phyloP scores from a whole-genome alignment of 1,140 invertebrate genomes.

The Macrocentrus cingulum region DNA sequence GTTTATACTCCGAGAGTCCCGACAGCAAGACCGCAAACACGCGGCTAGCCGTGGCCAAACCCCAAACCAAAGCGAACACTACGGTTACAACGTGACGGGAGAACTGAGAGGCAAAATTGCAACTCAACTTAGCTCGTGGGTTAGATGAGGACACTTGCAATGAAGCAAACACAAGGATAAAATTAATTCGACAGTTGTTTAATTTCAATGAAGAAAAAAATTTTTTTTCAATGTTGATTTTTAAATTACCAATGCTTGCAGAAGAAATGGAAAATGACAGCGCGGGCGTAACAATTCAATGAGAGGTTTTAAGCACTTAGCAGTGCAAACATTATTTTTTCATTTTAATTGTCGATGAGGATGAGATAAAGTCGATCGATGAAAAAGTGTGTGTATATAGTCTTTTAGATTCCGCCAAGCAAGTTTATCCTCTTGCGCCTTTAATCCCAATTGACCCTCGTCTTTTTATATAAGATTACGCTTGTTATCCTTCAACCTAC shows the following conservation, averaged over 20 bases:
- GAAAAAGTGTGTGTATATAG: neutral
- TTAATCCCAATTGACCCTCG: too few relatives aligned
- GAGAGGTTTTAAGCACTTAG: neutral
- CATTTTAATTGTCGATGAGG: conserved; percentile 1
- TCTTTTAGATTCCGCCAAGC: too few relatives aligned
- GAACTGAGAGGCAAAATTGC: conserved; percentile 6
- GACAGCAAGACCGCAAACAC: conserved; percentile 58
- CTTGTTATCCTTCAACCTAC: too few relatives aligned
- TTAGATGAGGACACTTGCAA: too few relatives aligned
- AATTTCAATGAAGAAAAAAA: neutral
- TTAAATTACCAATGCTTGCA: neutral
- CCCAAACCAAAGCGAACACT: conserved; percentile 57
- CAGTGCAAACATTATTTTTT: neutral
- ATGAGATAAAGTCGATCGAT: neutral
- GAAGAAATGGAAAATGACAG: neutral
- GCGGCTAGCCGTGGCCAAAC: conserved; percentile 54
- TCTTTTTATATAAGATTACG: too few relatives aligned
- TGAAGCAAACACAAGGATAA: too few relatives aligned
- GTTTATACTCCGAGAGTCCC: conserved; percentile 44
- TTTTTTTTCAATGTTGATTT: neutral
- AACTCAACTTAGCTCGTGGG: neutral
- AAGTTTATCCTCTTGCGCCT: too few relatives aligned
- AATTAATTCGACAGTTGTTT: too few relatives aligned
- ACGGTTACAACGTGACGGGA: conserved; percentile 31
- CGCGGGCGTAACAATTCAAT: neutral